Percentiles rank a stretch among this genome's conserved stretches.
Conservation (phyloP, 2,113 vertebrate genomes). For the Syrmaticus mikado region DNA sequence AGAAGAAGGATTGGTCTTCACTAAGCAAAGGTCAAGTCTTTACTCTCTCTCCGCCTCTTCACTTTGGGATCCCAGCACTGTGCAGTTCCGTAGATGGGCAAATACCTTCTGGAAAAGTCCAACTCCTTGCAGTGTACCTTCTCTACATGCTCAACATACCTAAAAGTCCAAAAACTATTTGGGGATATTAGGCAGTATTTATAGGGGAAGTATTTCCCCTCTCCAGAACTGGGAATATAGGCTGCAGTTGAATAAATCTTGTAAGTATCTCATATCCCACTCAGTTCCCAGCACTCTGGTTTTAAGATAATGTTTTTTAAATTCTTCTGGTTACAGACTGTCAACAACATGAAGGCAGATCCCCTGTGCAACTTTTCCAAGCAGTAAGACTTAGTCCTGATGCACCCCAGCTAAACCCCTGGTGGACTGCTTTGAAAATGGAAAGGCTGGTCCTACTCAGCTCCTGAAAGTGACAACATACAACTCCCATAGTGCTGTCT, state of each 20-base stretch:
- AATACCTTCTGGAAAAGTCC: not conserved
- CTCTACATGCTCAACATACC: fast-evolving
- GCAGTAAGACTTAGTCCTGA: not conserved
- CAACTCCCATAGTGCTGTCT: not conserved
- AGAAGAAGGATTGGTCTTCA: not conserved
- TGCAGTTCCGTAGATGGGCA: not conserved
- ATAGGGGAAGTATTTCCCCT: not conserved
- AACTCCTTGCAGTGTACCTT: not conserved
- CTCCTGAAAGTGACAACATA: not conserved
- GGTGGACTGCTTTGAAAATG: not conserved
- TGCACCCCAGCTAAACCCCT: not conserved
- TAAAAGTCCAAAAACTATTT: not conserved
- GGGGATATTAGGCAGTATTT: not conserved
- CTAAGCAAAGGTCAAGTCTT: not conserved
- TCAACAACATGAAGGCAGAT: not conserved
- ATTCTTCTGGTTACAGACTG: not conserved
- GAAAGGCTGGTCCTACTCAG: not conserved
- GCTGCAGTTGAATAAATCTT: not conserved
- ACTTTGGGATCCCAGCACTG: not conserved
- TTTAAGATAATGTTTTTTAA: not conserved
- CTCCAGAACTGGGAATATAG: not conserved
- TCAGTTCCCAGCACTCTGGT: not conserved
- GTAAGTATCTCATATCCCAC: no score
- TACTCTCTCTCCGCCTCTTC: not conserved
- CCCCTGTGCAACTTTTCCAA: not conserved